phyloP scores from a whole-genome alignment of 2,888 invertebrate genomes.

The Drosophila pegasa region DNA sequence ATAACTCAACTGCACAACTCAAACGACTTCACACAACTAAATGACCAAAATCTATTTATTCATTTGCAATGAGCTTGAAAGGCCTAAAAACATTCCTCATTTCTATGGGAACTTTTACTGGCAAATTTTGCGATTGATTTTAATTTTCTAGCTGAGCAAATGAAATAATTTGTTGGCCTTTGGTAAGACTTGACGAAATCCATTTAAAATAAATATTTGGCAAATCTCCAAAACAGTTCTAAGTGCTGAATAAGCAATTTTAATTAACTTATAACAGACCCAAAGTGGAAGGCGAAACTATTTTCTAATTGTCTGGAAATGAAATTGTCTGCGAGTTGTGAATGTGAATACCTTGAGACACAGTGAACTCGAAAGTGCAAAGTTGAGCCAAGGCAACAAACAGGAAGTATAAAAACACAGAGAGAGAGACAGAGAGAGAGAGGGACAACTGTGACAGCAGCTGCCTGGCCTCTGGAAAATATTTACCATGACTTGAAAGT shows the following conservation, averaged over 20 bases:
- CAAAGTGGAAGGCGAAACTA: conserved; percentile 37
- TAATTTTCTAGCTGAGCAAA: background rate
- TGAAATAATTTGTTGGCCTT: conserved; percentile 1
- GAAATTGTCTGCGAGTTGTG: conserved; percentile 43
- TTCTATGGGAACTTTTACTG: background rate
- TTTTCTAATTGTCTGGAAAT: conserved; percentile 54
- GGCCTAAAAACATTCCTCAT: background rate
- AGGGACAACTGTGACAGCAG: background rate
- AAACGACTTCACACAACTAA: background rate
- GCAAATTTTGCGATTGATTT: conserved; percentile 1
- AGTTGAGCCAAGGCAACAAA: conserved; percentile 40
- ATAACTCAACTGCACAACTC: background rate
- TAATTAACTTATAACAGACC: conserved; percentile 28
- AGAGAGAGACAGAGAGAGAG: background rate
- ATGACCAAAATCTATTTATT: background rate
- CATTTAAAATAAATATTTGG: conserved; percentile 13
- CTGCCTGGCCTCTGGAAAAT: conserved; percentile 30
- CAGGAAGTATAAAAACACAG: conserved; percentile 20
- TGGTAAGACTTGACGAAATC: background rate
- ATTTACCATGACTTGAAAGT: conserved; percentile 62
- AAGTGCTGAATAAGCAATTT: conserved; percentile 20
- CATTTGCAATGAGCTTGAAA: background rate
- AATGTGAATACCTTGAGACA: conserved; percentile 23
- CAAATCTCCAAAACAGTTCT: conserved; percentile 1
- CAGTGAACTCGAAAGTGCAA: conserved; percentile 58